These are phyloP conservation scores for Seriola aureovittata DNA, from an alignment of 2,113 vertebrate genomes.

Conservation along the genomic window DNA sequence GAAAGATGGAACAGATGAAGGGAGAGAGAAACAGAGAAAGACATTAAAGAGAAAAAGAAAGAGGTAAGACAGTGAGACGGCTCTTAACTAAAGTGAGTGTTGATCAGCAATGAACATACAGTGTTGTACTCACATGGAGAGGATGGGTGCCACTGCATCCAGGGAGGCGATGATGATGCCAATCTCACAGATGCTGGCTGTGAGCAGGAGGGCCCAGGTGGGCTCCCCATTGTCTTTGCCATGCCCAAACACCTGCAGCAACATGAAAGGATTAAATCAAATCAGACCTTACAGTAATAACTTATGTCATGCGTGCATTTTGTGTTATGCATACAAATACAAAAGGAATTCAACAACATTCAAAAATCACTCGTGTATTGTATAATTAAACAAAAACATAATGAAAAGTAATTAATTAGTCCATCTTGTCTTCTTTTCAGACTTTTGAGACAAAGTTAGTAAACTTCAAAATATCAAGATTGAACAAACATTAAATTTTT, in stretches of 20 bases:
- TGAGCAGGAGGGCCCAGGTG: constrained; percentile 97
- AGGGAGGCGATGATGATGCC: constrained; percentile 98
- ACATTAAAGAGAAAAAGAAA: neutral
- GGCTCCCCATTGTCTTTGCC: constrained; percentile 98
- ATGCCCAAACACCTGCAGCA: constrained; percentile 93
- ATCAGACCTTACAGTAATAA: neutral
- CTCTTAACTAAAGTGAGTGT: neutral
- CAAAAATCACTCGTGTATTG: no score
- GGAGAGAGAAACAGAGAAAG: neutral
- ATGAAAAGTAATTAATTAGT: neutral
- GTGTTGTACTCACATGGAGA: constrained; percentile 90
- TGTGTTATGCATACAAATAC: no score
- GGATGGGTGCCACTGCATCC: constrained; percentile 97
- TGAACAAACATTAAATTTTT: neutral
- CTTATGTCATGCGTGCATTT: neutral
- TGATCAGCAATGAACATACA: neutral
- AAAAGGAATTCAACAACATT: neutral
- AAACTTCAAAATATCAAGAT: no score
- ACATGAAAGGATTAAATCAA: neutral
- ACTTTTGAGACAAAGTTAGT: neutral
- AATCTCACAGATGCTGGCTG: constrained; percentile 96
- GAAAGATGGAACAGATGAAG: constrained; percentile 1
- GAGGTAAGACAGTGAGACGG: neutral
- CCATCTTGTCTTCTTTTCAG: neutral
- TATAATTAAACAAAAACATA: no score